These are phyloP conservation scores for Dysidea cf. avara DNA, from an alignment of 37 sponge, comb jelly and placozoan species.

Conservation along the genomic window DNA sequence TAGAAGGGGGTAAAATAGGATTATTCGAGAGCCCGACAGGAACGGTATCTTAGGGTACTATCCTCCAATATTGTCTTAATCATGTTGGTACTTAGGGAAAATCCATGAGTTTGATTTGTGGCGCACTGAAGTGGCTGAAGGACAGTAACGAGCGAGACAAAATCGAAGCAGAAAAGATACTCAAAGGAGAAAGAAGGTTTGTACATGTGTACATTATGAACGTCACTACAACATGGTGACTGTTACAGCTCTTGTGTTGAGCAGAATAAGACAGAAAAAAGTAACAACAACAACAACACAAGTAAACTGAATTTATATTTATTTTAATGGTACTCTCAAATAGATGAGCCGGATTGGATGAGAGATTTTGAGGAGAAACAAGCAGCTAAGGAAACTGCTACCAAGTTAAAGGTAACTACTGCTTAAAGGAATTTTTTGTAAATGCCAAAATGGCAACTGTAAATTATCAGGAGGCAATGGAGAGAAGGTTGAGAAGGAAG, in stretches of 20 bases:
- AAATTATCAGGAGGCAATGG: constrained; percentile 30
- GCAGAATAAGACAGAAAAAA: neutral
- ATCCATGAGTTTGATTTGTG: constrained; percentile 97
- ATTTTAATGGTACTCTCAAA: too few species aligned
- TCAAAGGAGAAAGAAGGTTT: constrained; percentile 30
- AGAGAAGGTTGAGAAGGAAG: constrained; percentile 31
- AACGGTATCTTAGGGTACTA: constrained; percentile 66
- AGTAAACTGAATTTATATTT: neutral
- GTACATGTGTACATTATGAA: neutral
- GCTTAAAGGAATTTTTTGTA: neutral
- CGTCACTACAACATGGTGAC: neutral
- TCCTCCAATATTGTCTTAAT: too few species aligned
- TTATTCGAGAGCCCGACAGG: constrained; percentile 99
- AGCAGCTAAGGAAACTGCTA: constrained; percentile 43
- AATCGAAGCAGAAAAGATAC: constrained; percentile 29
- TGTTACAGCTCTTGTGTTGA: constrained; percentile 3
- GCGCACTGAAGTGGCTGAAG: constrained; percentile 87
- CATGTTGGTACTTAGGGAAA: too few species aligned
- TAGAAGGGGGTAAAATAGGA: constrained; percentile 86
- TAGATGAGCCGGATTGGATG: constrained; percentile 71
- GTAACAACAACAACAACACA: neutral
- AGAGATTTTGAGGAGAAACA: constrained; percentile 52
- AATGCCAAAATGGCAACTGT: neutral
- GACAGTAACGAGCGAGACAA: constrained; percentile 76
- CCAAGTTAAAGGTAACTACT: constrained; percentile 48